These are phyloP conservation scores for Eristalinus sepulchralis DNA, from an alignment of 2,888 invertebrate species.

Conservation along the genomic window DNA sequence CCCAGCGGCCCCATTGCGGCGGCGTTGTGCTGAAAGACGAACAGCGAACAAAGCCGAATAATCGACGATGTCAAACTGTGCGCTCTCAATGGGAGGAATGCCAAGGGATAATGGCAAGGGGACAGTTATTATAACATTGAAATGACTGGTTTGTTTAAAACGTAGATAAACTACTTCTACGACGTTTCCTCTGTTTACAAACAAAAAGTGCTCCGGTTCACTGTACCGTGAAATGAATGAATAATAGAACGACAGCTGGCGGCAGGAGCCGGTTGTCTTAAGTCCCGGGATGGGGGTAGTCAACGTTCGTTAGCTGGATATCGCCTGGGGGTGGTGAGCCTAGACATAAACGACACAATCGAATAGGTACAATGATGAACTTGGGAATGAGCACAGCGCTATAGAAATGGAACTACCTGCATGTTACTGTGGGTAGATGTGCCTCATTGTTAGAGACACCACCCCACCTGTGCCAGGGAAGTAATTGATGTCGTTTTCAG, in stretches of 20 bases:
- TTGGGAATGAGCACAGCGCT: background rate
- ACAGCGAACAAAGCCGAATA: background rate
- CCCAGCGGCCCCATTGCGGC: background rate
- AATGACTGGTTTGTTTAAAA: slow-evolving; percentile 14
- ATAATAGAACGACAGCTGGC: background rate
- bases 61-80: slow-evolving; percentile 16
- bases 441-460: background rate
- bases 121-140: slow-evolving; percentile 23
- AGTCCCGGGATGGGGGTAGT: background rate
- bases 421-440: background rate
- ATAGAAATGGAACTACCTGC: background rate
- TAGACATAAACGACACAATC: background rate
- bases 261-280: slow-evolving; percentile 17
- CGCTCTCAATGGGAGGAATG: slow-evolving; percentile 11
- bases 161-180: slow-evolving; percentile 26
- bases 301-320: background rate
- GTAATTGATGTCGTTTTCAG: background rate
- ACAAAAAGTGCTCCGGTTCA: slow-evolving; percentile 26
- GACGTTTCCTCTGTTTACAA: slow-evolving; percentile 34
- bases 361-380: background rate
- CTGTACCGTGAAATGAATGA: slow-evolving; percentile 20
- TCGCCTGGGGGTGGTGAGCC: background rate
- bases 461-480: background rate
- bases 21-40: background rate
- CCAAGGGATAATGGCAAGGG: background rate